Base-by-base conservation (phyloP, 2,113 vertebrate genomes). In the Takifugu bimaculatus region DNA sequence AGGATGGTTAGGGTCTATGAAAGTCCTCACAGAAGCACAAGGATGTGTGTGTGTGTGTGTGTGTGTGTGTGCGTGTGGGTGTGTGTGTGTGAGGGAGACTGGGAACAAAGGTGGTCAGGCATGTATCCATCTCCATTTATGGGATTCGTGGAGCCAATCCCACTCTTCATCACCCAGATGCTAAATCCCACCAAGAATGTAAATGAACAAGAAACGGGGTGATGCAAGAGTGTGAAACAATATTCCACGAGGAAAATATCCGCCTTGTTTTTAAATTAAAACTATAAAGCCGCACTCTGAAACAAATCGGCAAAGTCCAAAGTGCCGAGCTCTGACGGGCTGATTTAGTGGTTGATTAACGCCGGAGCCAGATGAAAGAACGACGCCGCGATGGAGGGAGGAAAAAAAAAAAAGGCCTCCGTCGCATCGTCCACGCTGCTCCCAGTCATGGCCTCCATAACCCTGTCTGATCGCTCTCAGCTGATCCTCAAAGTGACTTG, bases 371-470 rank as follows among this genome's bases (percentile, higher is more conserved):
- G 50, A 58, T 5, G 62, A 26, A 25, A 28, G 20, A 48, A 53
- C 14, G 13, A 48, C 45, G 13, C 13, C 2, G n/a, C 14, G n/a
- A 48, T 15, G n/a, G 15, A 14, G n/a, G 15, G 6, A 43, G 13
- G 13, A 43, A 43, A 43, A 43, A 42, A 35, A 28, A 10, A 50
- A 25, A 50, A 26, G 14, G 4, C 44, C 26, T 13, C 7, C 32
- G 75, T 72, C 69, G 60, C 64, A 56, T 58, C 61, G 61, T 52
- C 72, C 55, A 29, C 54, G 48, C 53, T 74, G 73, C 74, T 84
- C 65, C 65, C 68, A 70, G 72, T 68, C 72, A 79, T 60, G 61
- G 83, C 77, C 68, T 70, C 80, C 79, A 78, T 63, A 77, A 74
- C 82, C 74, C 51, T 69, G 44, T 15, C 11, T 14, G 44, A 79